Evolutionary conservation across 2,888 invertebrate genomes (phyloP).

Genomic region (Platerodrilus igneus): DNA sequence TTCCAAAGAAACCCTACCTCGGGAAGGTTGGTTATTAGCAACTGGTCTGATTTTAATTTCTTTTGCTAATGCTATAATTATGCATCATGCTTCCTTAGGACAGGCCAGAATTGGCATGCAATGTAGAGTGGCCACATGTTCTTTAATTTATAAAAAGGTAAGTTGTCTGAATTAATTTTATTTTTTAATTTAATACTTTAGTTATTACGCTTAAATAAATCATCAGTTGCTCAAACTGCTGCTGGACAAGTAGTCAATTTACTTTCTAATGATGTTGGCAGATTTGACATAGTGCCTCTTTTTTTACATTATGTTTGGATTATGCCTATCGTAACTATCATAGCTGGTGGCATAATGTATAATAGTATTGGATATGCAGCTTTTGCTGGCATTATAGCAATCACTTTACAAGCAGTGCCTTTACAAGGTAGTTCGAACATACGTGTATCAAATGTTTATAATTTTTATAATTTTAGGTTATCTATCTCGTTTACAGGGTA

Average conservation of each 20-base stretch:
- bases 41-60: constrained; percentile 57
- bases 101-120: constrained; percentile 69
- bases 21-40: constrained; percentile 64
- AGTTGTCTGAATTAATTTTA: too few species aligned
- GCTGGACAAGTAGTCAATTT: constrained; percentile 79
- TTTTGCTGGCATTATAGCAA: constrained; percentile 57
- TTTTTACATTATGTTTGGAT: constrained; percentile 76
- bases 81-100: constrained; percentile 59
- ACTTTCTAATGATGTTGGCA: constrained; percentile 78
- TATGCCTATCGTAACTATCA: constrained; percentile 68
- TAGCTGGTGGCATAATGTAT: constrained; percentile 60
- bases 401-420: constrained; percentile 52
- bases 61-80: constrained; percentile 55
- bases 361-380: constrained; percentile 52
- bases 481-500: constrained; percentile 48
- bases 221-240: constrained; percentile 75
- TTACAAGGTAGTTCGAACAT: constrained; percentile 47
- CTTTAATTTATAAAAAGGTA: constrained; percentile 82
- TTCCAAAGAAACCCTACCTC: constrained; percentile 48
- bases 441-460: background rate
- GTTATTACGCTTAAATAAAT: constrained; percentile 60
- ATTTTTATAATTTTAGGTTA: too few species aligned
- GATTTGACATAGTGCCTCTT: constrained; percentile 68
- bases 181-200: too few species aligned
- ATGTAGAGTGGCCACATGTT: constrained; percentile 71